Percentiles rank a stretch among this genome's conserved stretches.
These are phyloP conservation scores for Dermochelys coriacea DNA, from an alignment of 2,797 vertebrate species.

Conservation along the genomic window DNA sequence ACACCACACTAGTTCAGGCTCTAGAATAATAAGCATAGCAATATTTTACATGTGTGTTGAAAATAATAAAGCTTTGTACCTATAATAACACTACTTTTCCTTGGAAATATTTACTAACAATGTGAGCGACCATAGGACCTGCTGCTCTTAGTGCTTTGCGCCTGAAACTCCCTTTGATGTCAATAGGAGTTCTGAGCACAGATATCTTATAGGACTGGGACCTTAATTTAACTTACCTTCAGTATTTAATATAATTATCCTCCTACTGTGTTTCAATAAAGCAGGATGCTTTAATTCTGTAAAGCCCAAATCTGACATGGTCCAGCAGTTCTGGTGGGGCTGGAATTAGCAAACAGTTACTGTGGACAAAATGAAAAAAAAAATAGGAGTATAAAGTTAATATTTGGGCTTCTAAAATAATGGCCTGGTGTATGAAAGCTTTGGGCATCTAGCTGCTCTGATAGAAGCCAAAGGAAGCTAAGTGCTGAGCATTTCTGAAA, in stretches of 20 bases:
- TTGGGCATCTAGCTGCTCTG: background rate
- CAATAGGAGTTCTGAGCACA: background rate
- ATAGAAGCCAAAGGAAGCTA: background rate
- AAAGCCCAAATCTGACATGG: background rate
- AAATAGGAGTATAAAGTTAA: background rate
- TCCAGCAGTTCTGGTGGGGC: background rate
- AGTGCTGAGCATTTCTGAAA: background rate
- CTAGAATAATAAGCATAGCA: background rate
- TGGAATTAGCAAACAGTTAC: accelerated
- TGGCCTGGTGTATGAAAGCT: background rate
- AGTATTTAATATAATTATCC: background rate
- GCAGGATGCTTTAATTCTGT: background rate
- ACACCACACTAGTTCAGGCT: accelerated
- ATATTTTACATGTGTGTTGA: background rate
- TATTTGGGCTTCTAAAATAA: background rate
- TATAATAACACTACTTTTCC: background rate
- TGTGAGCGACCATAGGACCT: background rate
- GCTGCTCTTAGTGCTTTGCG: background rate
- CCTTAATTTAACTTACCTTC: background rate
- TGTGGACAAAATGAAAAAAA: background rate
- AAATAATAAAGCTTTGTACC: too few relatives aligned
- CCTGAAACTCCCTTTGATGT: background rate
- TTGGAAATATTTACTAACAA: background rate
- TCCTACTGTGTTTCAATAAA: background rate
- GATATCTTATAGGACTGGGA: background rate